A percentile compares a stretch with the other conserved stretches of the same genome.
These are phyloP conservation scores for Knipowitschia caucasica DNA, from an alignment of 2,797 vertebrate genomes.

Conservation along the genomic window DNA sequence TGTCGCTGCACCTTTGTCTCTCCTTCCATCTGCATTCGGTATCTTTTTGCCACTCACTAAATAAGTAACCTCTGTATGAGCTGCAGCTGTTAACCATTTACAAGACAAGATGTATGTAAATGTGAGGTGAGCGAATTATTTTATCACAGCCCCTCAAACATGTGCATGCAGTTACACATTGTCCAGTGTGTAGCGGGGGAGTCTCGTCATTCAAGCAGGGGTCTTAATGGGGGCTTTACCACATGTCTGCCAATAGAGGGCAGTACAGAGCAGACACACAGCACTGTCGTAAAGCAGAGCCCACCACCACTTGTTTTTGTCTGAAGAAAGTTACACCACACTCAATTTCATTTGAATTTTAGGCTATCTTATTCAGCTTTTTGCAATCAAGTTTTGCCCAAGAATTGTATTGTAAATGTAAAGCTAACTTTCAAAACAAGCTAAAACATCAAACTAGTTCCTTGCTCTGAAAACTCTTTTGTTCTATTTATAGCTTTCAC, in stretches of 20 bases:
- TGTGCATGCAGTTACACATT: constrained; percentile 16
- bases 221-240: constrained; percentile 35
- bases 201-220: neutral
- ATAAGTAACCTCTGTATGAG: neutral
- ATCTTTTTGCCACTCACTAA: constrained; percentile 23
- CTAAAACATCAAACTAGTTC: too few relatives aligned
- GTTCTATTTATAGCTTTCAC: too few relatives aligned
- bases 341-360: constrained; percentile 69
- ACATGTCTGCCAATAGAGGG: constrained; percentile 62
- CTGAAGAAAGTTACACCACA: constrained; percentile 70
- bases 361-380: constrained; percentile 67
- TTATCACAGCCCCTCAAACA: constrained; percentile 13
- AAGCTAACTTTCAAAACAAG: too few relatives aligned
- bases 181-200: constrained; percentile 1
- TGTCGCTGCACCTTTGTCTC: too few relatives aligned
- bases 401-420: constrained; percentile 58
- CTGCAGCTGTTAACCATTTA: constrained; percentile 35
- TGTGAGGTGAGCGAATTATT: constrained; percentile 3
- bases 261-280: constrained; percentile 63
- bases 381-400: constrained; percentile 65
- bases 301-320: constrained; percentile 46
- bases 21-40: neutral
- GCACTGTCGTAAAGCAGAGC: constrained; percentile 52
- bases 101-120: constrained; percentile 25
- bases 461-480: too few relatives aligned